A percentile compares a stretch with the other conserved stretches of the same genome.
Evolutionary conservation across 2,797 vertebrate genomes (phyloP).

Genomic region (Rhinella marina): DNA sequence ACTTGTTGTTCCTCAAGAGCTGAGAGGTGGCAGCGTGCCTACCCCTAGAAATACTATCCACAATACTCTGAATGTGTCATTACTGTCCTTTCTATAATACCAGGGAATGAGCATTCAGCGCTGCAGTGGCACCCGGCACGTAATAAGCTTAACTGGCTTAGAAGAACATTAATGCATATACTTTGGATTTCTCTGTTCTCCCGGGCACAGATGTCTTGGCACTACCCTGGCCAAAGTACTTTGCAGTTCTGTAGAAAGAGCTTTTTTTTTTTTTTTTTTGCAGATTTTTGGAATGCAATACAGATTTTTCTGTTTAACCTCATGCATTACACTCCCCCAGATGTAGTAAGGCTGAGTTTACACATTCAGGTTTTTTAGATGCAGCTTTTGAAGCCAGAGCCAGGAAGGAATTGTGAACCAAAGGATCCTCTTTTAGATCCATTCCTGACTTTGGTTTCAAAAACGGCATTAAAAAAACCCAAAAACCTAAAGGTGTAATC

Average conservation of each 20-base stretch:
- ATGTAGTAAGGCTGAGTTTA: too few relatives aligned
- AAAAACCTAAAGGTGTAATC: too few relatives aligned
- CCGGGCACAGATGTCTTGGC: neutral
- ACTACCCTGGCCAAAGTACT: neutral
- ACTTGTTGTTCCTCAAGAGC: neutral
- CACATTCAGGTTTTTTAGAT: too few relatives aligned
- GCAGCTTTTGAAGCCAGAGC: too few relatives aligned
- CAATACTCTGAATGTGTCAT: neutral
- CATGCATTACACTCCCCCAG: neutral
- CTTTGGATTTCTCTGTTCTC: neutral
- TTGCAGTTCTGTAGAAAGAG: neutral
- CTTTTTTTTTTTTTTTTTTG: neutral
- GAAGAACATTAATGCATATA: neutral
- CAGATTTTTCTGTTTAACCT: neutral
- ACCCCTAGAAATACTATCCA: neutral
- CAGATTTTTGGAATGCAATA: neutral
- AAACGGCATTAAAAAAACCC: too few relatives aligned
- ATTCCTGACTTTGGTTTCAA: too few relatives aligned
- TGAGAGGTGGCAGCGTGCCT: neutral
- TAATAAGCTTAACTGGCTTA: conserved; percentile 4
- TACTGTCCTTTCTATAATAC: neutral
- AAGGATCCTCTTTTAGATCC: too few relatives aligned
- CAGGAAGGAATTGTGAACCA: too few relatives aligned
- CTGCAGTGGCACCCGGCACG: neutral
- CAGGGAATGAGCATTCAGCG: neutral